phyloP scores from a whole-genome alignment of 2,888 invertebrate species.

The Eristalis intricaria region DNA sequence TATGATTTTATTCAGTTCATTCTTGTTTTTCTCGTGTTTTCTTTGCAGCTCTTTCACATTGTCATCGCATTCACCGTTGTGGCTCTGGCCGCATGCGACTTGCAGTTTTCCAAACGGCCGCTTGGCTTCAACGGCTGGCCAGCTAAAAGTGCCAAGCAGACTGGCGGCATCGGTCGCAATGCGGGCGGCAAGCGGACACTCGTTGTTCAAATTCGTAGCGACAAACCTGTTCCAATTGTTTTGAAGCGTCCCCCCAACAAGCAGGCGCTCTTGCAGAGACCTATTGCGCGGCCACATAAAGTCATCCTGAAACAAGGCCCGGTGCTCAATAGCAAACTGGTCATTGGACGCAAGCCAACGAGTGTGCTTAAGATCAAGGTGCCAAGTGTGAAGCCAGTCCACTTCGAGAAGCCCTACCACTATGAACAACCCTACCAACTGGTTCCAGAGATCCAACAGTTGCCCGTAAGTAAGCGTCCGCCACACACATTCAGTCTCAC shows the following conservation, averaged over 20 bases:
- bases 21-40: slow-evolving; percentile 12
- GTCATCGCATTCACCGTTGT: slow-evolving; percentile 64
- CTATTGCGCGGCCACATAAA: slow-evolving; percentile 65
- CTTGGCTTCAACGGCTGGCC: slow-evolving; percentile 77
- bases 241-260: slow-evolving; percentile 76
- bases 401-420: slow-evolving; percentile 78
- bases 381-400: slow-evolving; percentile 75
- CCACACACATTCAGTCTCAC: neutral
- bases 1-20: slow-evolving; percentile 11
- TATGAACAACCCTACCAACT: slow-evolving; percentile 78
- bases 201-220: slow-evolving; percentile 80
- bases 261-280: slow-evolving; percentile 65
- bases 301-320: slow-evolving; percentile 59
- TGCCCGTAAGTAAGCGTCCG: slow-evolving; percentile 76
- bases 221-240: slow-evolving; percentile 78
- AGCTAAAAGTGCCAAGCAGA: slow-evolving; percentile 76
- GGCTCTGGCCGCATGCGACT: slow-evolving; percentile 75
- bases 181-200: slow-evolving; percentile 76
- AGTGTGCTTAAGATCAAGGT: slow-evolving; percentile 77
- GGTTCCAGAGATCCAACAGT: slow-evolving; percentile 75
- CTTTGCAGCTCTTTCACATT: slow-evolving; percentile 54
- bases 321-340: slow-evolving; percentile 50
- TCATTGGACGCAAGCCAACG: slow-evolving; percentile 76
- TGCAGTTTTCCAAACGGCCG: slow-evolving; percentile 75
- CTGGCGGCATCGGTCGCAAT: slow-evolving; percentile 50